Base-by-base conservation (phyloP, 2,797 vertebrate genomes). In the Dicrostonyx torquatus region DNA sequence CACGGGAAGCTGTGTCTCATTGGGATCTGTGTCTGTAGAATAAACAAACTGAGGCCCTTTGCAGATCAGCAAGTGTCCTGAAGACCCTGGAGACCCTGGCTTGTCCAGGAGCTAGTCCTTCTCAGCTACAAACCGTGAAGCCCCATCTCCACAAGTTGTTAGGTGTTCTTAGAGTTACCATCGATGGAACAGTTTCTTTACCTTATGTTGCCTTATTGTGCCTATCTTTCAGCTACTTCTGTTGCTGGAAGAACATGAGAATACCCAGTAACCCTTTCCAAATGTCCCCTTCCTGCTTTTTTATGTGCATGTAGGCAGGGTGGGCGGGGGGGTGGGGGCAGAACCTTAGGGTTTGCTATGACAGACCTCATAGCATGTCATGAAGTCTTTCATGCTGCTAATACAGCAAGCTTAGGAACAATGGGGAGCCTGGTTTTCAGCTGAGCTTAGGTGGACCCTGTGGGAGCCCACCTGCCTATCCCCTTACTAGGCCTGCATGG, bases 131-230 rank as follows among this genome's bases (percentile, higher is more conserved):
- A 83, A 34, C 82, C n/a, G 1, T 5, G 15, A 29, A n/a, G n/a
- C n/a, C n/a, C n/a, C n/a, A n/a, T 45, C 75, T 76, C 20, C 37
- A 45, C 22, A 73, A 37, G 60, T 20, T n/a, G 48, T 53, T 43
- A 20, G 62, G 31, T 66, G 3, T 50, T 53, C 48, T 66, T 58
- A 3, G 5, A 26, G 13, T 50, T 55, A 3, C 55, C 26, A 22
- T 62, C 34, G 18, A 0, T 12, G 20, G 9, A 6, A 58, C 20
- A 5, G 0, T 2, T 1, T 37, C 50, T 70, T 89, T 8, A 9
- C 53, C 15, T 82, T 34, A 1, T 4, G 2, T 29, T 14, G 29
- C 87, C 86, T 45, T 48, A 29, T 80, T 70, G 4, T 9, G 12
- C 18, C 55, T 55, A 15, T 31, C 29, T 79, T 70, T 62, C 68